A percentile compares a stretch with the other conserved stretches of the same genome.
phyloP scores from a whole-genome alignment of 2,888 invertebrate species.

The Aethes cnicana region DNA sequence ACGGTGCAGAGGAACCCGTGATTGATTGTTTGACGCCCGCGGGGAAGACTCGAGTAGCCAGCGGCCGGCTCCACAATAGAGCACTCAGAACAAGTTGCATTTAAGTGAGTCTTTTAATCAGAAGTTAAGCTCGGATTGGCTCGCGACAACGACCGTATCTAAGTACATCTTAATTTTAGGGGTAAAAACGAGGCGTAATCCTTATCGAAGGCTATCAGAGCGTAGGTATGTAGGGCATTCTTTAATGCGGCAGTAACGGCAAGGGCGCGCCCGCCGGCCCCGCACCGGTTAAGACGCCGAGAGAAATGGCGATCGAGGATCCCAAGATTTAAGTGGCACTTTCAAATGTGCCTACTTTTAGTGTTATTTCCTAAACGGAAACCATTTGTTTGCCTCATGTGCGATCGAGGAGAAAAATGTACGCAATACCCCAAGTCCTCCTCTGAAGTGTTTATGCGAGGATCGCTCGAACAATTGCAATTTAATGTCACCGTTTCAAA shows the following conservation, averaged over 20 bases:
- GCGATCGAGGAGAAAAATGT: conserved; percentile 69
- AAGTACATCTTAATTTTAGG: conserved; percentile 31
- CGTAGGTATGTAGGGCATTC: conserved; percentile 52
- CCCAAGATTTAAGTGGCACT: conserved; percentile 80
- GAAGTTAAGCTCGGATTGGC: conserved; percentile 28
- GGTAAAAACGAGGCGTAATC: conserved; percentile 27
- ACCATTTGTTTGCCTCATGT: conserved; percentile 76
- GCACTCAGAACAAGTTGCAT: conserved; percentile 28
- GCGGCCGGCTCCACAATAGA: conserved; percentile 19
- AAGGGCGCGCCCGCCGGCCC: conserved; percentile 54
- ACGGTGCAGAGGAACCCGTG: conserved; percentile 69
- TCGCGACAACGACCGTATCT: conserved; percentile 27
- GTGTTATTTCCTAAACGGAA: conserved; percentile 80
- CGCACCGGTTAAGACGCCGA: conserved; percentile 66
- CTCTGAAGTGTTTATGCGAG: conserved; percentile 56
- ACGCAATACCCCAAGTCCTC: conserved; percentile 56
- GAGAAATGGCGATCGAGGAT: conserved; percentile 78
- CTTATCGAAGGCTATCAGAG: conserved; percentile 34
- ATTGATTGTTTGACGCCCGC: conserved; percentile 72
- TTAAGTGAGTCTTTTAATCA: conserved; percentile 30
- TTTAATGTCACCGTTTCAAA: conserved; percentile 38
- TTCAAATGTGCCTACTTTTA: conserved; percentile 81
- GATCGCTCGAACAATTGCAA: conserved; percentile 46
- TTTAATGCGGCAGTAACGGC: conserved; percentile 61
- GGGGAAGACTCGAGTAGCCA: too few relatives aligned